Base-by-base conservation (phyloP, 2,113 vertebrate genomes). In the Tenebrosternarchus preto region DNA sequence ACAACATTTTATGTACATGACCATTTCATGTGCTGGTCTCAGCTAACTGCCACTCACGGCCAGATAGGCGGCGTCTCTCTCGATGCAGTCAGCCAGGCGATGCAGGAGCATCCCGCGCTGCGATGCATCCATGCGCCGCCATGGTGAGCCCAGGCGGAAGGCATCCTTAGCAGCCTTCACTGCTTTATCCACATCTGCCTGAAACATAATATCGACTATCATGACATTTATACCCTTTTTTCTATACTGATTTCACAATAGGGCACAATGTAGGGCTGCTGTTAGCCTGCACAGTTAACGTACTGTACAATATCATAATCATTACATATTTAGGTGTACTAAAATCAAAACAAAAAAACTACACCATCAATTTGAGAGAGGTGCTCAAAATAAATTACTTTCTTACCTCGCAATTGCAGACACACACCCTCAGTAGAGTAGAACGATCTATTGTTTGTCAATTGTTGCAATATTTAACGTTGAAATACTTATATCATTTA, bases 91-190 rank as follows among this genome's bases (percentile, higher is more conserved):
- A 0, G 98, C 98, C 12, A 99, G 68, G 0, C 93, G 92, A 86
- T 86, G 82, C 77, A 99, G 88, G 25, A 99, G 92, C 36, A 93
- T 88, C 55, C 97, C 97, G 0, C 98, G 93, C 0, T 96, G 86
- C 0, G 97, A 98, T 0, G 97, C 96, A 0, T 99, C 95, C 95
- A 93, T 96, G 76, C 94, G 93, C 84, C 98, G 91, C 98, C 98
- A 99, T 2, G 96, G 96, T 0, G 97, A 98, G 24, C 97, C 98
- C 77, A 96, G 85, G 83, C 86, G 92, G 86, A 99, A 99, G 0
- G 97, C 98, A 0, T 94, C 86, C 43, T 76, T 90, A 27, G 97
- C 97, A 4, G 97, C 97, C 78, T 94, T 89, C 5, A 99, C 96
- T 0, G 98, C 98, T 85, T 91, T 96, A 78, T 99, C 93, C 53